Evolutionary conservation across 2,797 vertebrate species (phyloP).

Genomic region (Clarias laeviceps): DNA sequence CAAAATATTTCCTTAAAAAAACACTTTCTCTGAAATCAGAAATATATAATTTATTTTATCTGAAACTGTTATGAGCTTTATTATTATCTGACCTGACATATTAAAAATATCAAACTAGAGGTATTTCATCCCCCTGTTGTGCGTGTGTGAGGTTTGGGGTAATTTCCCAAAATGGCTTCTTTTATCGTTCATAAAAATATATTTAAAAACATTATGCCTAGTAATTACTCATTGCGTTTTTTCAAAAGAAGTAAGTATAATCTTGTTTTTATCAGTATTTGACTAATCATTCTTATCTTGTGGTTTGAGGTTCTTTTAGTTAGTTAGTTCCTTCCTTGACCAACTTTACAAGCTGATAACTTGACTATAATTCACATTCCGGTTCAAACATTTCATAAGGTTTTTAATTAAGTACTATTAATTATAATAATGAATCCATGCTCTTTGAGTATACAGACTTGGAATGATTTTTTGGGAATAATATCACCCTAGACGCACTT

Average conservation of each 20-base stretch:
- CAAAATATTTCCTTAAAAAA: not conserved
- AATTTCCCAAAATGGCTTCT: constrained; percentile 12
- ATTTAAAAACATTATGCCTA: not conserved
- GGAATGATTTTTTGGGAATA: not conserved
- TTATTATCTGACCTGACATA: not conserved
- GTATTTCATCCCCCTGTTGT: not conserved
- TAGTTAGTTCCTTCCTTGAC: not conserved
- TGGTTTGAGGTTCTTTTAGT: not conserved
- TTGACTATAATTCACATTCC: not conserved
- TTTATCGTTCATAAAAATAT: constrained; percentile 6
- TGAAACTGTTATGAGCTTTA: not conserved
- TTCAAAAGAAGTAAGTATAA: not conserved
- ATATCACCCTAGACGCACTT: not conserved
- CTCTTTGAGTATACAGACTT: not conserved
- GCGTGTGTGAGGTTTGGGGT: not conserved
- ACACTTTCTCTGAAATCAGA: not conserved
- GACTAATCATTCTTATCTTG: not conserved
- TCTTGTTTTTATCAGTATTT: constrained; percentile 1
- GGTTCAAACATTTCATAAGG: not conserved
- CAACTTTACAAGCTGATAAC: not conserved
- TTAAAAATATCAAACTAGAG: not conserved
- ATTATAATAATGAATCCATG: not conserved
- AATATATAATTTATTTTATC: not conserved
- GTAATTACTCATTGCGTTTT: constrained; percentile 12
- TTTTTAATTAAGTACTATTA: not conserved